Evolutionary conservation across 1,140 invertebrate species (phyloP).

Genomic region (Bombyx mandarina): DNA sequence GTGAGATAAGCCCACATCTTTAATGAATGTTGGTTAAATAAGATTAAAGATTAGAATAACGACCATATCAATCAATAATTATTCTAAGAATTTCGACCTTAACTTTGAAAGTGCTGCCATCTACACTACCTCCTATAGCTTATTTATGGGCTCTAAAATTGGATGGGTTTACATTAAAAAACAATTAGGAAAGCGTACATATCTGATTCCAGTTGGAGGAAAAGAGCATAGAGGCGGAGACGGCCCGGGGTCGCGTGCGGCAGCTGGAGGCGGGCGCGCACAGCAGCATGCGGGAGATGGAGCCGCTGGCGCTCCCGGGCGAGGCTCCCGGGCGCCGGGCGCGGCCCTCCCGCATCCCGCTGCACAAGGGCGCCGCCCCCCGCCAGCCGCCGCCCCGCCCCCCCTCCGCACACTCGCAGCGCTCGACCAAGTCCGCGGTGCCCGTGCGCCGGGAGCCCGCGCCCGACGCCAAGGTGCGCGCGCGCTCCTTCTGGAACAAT

Average conservation of each 20-base stretch:
- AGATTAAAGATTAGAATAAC: too few species aligned
- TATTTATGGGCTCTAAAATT: too few species aligned
- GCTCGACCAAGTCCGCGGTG: conserved; percentile 34
- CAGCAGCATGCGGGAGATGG: conserved; percentile 66
- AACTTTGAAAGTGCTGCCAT: too few species aligned
- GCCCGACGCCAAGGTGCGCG: conserved; percentile 49
- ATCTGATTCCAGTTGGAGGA: conserved; percentile 77
- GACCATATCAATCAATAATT: too few species aligned
- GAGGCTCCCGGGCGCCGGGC: conserved; percentile 17
- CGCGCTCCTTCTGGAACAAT: conserved; percentile 48
- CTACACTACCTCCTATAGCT: too few species aligned
- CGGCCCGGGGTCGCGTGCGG: conserved; percentile 80
- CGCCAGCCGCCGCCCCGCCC: conserved; percentile 47
- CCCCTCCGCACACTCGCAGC: conserved; percentile 37
- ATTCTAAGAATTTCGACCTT: too few species aligned
- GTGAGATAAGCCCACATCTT: too few species aligned
- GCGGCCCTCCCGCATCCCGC: conserved; percentile 72
- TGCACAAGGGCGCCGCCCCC: conserved; percentile 80
- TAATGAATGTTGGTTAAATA: too few species aligned
- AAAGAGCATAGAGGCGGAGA: conserved; percentile 85
- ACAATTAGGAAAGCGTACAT: too few species aligned
- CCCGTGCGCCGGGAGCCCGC: conserved; percentile 23
- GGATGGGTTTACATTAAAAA: too few species aligned
- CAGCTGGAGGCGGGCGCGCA: conserved; percentile 78
- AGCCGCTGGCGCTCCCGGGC: conserved; percentile 67